phyloP scores from a whole-genome alignment of 2,888 invertebrate genomes.

The Heliconius aoede region DNA sequence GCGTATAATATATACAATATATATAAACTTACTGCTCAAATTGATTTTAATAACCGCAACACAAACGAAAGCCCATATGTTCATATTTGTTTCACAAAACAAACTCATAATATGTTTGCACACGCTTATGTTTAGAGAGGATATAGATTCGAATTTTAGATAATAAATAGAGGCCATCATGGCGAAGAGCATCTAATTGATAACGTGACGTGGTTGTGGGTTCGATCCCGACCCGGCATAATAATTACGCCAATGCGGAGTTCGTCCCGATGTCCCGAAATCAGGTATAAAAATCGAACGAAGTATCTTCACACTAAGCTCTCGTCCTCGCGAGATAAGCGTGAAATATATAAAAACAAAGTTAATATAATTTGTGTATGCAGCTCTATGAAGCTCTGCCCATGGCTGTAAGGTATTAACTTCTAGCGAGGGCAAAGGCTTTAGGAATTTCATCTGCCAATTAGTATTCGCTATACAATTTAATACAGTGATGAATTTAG shows the following conservation, averaged over 20 bases:
- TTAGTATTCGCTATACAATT: neutral
- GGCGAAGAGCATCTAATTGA: neutral
- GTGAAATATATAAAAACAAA: neutral
- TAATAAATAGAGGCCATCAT: neutral
- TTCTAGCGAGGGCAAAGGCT: neutral
- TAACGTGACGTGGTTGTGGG: neutral
- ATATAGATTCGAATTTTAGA: neutral
- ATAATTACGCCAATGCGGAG: neutral
- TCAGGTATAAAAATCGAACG: neutral
- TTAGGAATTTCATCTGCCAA: neutral
- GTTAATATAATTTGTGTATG: neutral
- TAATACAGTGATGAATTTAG: neutral
- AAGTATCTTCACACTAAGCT: neutral
- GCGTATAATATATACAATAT: neutral
- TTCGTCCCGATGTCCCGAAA: neutral
- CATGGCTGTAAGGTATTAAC: neutral
- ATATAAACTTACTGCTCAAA: neutral
- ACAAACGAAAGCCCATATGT: neutral
- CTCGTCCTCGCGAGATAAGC: neutral
- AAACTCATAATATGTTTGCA: constrained; percentile 3
- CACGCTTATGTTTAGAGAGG: neutral
- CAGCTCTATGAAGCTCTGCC: neutral
- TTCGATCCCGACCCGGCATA: no score
- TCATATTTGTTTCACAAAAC: constrained; percentile 7
- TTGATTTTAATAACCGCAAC: constrained; percentile 18